Evolutionary conservation across 92 coral and sea anemone genomes (phyloP).

Genomic region (Anthopleura xanthogrammica): DNA sequence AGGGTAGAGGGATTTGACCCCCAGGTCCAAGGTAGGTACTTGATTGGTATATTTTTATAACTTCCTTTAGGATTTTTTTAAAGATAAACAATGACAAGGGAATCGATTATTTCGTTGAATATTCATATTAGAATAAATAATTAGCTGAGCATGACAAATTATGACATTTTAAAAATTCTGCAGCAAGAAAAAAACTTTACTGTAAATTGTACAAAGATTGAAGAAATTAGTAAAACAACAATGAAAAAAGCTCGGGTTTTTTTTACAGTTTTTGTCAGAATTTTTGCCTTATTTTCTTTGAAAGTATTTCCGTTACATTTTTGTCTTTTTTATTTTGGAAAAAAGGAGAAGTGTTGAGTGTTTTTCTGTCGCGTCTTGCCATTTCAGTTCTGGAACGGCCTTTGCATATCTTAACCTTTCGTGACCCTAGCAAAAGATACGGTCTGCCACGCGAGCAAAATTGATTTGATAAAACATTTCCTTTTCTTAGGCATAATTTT

Average conservation of each 20-base stretch:
- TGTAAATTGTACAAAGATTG: not conserved
- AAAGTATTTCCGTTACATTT: not conserved
- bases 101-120: not conserved
- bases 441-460: not conserved
- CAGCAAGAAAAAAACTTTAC: not conserved
- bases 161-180: not conserved
- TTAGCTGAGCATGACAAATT: not conserved
- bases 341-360: not conserved
- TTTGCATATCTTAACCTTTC: not conserved
- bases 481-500: not conserved
- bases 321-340: not conserved
- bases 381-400: constrained; percentile 2
- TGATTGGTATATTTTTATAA: constrained; percentile 12
- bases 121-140: not conserved
- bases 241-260: not conserved
- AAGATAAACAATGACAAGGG: not conserved
- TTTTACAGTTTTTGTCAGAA: not conserved
- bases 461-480: not conserved
- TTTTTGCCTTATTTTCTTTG: not conserved
- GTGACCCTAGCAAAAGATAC: not conserved
- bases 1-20: not conserved
- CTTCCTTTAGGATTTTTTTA: constrained; percentile 4
- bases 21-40: not conserved
- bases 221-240: constrained; percentile 1
- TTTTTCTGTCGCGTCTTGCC: not conserved